phyloP scores from a whole-genome alignment of 2,888 invertebrate genomes.

The Mesoligia furuncula region DNA sequence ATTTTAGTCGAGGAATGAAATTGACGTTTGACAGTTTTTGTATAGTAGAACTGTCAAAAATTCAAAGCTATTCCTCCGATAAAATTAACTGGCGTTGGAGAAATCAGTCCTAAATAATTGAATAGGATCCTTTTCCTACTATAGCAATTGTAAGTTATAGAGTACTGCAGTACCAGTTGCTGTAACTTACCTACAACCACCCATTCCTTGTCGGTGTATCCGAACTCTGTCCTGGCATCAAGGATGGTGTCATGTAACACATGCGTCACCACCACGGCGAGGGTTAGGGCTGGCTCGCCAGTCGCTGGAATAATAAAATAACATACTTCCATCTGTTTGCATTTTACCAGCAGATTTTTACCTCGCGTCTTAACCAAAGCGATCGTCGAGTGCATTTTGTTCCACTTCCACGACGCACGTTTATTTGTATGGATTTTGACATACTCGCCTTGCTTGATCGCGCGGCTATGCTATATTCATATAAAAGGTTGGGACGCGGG shows the following conservation, averaged over 20 bases:
- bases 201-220: conserved; percentile 88
- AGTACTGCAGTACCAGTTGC: not conserved
- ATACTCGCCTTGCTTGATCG: not conserved
- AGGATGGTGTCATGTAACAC: conserved; percentile 92
- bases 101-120: too few species aligned
- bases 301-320: conserved; percentile 80
- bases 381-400: not conserved
- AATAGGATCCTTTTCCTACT: not conserved
- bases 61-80: too few species aligned
- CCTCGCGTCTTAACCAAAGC: not conserved
- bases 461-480: not conserved
- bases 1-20: too few species aligned
- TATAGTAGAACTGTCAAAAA: too few species aligned
- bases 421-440: not conserved
- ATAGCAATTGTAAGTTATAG: not conserved
- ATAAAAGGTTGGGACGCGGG: not conserved
- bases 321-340: not conserved
- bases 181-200: conserved; percentile 89
- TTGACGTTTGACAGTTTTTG: too few species aligned
- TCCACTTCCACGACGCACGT: not conserved
- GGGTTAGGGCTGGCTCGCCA: conserved; percentile 89
- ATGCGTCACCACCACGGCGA: conserved; percentile 87
- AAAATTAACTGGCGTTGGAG: too few species aligned
- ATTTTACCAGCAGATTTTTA: not conserved
- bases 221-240: conserved; percentile 91